phyloP scores from a whole-genome alignment of 2,113 vertebrate genomes.

The Sorex fumeus region DNA sequence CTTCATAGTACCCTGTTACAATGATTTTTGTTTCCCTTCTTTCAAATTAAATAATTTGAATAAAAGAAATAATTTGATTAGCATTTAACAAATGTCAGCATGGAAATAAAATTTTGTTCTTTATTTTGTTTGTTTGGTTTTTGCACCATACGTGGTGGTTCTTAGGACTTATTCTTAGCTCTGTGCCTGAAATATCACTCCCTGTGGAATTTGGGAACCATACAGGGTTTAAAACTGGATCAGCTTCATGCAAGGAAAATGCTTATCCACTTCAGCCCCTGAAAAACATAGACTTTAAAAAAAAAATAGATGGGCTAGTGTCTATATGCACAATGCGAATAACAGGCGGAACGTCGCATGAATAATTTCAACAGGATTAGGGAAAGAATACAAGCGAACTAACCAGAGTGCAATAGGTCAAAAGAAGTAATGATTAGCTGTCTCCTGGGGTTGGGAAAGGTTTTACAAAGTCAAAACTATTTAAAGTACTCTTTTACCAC shows the following conservation, averaged over 20 bases:
- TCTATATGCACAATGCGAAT: no score
- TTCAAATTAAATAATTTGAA: conserved; percentile 32
- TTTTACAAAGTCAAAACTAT: not conserved
- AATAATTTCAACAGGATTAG: not conserved
- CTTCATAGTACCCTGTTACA: not conserved
- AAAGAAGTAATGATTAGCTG: not conserved
- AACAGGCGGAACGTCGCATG: not conserved
- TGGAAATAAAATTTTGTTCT: not conserved
- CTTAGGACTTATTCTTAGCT: no score
- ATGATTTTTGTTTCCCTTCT: conserved; percentile 8
- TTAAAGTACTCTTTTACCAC: no score
- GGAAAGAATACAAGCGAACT: not conserved
- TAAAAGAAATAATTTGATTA: not conserved
- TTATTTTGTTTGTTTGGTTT: no score
- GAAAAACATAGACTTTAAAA: no score
- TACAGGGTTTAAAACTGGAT: no score
- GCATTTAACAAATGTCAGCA: not conserved
- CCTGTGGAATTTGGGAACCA: no score
- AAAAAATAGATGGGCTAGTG: no score
- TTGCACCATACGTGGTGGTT: no score
- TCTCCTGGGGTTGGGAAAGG: not conserved
- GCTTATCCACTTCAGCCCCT: no score
- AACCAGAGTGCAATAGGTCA: not conserved
- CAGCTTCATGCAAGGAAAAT: no score
- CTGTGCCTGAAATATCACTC: no score